Evolutionary conservation across 2,797 vertebrate genomes (phyloP).

Genomic region (Lycodopsis pacificus): DNA sequence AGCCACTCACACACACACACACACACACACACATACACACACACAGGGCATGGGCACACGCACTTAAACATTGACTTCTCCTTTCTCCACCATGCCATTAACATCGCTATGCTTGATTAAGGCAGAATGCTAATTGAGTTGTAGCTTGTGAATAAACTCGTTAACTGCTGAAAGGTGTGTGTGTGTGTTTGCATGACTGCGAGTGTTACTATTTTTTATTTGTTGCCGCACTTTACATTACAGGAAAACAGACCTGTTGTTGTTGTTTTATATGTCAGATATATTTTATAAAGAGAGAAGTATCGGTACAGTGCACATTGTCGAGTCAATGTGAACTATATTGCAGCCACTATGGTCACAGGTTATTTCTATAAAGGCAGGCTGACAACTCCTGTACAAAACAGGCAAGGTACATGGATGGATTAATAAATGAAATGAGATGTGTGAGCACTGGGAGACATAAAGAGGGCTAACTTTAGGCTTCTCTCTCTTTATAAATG

Average conservation of each 20-base stretch:
- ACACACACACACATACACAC: conserved; percentile 13
- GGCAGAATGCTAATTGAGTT: conserved; percentile 70
- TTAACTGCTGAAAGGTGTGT: conserved; percentile 44
- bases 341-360: not conserved
- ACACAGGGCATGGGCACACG: conserved; percentile 8
- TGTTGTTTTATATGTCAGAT: not conserved
- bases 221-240: not conserved
- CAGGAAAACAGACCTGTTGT: not conserved
- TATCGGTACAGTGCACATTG: not conserved
- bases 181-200: conserved; percentile 27
- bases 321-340: not conserved
- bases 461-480: not conserved
- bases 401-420: not conserved
- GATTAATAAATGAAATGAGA: not conserved
- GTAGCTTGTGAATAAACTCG: conserved; percentile 59
- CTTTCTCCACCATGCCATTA: conserved; percentile 59
- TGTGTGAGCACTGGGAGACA: not conserved
- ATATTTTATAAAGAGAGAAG: not conserved
- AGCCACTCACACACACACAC: conserved; percentile 38
- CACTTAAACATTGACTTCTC: conserved; percentile 52
- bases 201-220: conserved; percentile 29
- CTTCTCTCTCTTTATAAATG: not conserved
- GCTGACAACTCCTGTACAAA: not conserved
- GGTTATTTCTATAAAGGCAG: not conserved
- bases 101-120: conserved; percentile 68